Percentiles rank a stretch among this genome's conserved stretches.
These are phyloP conservation scores for Vidua chalybeata DNA, from an alignment of 2,113 vertebrate species.

Conservation along the genomic window DNA sequence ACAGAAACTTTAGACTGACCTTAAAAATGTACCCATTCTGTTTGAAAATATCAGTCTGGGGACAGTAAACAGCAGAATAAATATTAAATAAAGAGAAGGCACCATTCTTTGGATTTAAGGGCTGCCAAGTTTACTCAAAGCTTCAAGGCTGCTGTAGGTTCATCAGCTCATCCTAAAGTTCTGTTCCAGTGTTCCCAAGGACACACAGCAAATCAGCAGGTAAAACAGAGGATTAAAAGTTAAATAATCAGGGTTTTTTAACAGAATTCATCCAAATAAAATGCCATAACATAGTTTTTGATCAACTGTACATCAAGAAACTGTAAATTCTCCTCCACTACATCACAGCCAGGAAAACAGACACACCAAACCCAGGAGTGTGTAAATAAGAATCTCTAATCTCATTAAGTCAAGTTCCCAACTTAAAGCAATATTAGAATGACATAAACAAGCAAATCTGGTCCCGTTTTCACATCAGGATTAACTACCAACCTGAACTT, in stretches of 20 bases:
- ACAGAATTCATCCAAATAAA: not conserved
- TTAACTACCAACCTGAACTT: conserved; percentile 62
- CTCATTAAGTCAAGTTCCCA: not conserved
- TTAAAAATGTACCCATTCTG: not conserved
- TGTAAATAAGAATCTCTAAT: not conserved
- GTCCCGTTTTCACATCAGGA: not conserved
- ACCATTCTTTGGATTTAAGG: not conserved
- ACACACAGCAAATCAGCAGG: not conserved
- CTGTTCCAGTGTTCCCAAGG: not conserved
- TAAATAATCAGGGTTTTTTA: not conserved
- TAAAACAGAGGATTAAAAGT: not conserved
- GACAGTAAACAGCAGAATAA: not conserved
- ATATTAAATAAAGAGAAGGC: not conserved
- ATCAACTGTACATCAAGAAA: not conserved
- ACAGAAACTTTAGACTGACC: not conserved
- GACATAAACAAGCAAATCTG: not conserved
- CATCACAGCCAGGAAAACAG: not conserved
- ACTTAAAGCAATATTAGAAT: not conserved
- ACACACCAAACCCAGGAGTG: rapidly evolving
- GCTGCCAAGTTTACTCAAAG: not conserved
- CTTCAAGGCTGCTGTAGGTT: not conserved
- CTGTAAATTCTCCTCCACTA: not conserved
- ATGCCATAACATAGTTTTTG: not conserved
- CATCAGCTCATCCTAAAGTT: not conserved
- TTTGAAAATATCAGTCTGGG: not conserved